A percentile compares a stretch with the other conserved stretches of the same genome.
phyloP scores from a whole-genome alignment of 2,113 vertebrate genomes.

The Centrocercus urophasianus region DNA sequence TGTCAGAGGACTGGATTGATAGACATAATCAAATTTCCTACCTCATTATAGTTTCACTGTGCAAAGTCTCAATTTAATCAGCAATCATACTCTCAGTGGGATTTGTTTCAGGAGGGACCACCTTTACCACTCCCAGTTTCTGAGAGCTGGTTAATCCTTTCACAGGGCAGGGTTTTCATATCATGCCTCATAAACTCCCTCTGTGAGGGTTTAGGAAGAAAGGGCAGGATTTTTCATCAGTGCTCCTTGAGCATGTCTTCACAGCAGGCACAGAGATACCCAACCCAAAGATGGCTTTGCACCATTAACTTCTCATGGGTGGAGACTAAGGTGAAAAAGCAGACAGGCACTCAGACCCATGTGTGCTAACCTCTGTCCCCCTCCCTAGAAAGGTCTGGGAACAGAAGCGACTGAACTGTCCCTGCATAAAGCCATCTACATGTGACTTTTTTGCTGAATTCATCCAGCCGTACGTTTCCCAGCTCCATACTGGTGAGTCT shows the following conservation, averaged over 20 bases:
- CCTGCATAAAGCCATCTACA: not conserved
- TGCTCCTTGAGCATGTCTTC: rapidly evolving
- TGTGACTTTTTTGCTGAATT: not conserved
- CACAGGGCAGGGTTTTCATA: not conserved
- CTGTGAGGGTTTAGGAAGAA: not conserved
- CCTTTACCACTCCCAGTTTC: slow-evolving; percentile 17
- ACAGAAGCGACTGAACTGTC: not conserved
- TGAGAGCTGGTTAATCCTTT: slow-evolving; percentile 41
- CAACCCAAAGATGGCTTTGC: slow-evolving; percentile 13
- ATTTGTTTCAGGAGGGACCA: slow-evolving; percentile 43
- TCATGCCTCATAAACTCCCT: slow-evolving; percentile 50
- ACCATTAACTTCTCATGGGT: slow-evolving; percentile 32
- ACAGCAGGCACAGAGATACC: not conserved
- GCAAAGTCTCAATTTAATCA: slow-evolving; percentile 21
- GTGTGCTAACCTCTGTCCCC: not conserved
- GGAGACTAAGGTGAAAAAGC: not conserved
- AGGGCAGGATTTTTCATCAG: not conserved
- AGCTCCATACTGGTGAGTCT: not conserved
- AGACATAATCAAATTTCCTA: slow-evolving; percentile 44
- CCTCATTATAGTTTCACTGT: not conserved
- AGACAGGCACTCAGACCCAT: not conserved
- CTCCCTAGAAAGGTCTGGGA: not conserved
- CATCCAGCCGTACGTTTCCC: not conserved
- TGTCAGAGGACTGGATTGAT: not conserved
- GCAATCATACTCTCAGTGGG: not conserved